Percentiles rank a stretch among this genome's conserved stretches.
These are phyloP conservation scores for Lasaia peninsularis DNA, from an alignment of 1,140 invertebrate species.

Conservation along the genomic window DNA sequence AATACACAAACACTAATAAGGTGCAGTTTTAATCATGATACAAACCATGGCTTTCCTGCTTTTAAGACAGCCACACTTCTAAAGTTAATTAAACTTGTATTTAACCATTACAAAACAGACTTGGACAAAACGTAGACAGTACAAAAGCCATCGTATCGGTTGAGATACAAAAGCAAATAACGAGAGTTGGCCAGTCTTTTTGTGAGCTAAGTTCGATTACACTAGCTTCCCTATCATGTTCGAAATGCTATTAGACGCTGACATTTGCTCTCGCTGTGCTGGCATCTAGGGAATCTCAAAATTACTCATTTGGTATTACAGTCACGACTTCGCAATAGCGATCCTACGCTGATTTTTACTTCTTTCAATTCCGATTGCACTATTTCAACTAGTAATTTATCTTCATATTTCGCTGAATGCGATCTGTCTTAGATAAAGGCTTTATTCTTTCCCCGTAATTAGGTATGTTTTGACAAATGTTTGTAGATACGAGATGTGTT, in stretches of 20 bases:
- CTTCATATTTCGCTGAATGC: constrained; percentile 30
- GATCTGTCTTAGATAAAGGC: neutral
- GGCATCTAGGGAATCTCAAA: constrained; percentile 66
- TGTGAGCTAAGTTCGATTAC: constrained; percentile 51
- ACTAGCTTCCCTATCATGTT: constrained; percentile 47
- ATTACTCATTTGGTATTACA: constrained; percentile 71
- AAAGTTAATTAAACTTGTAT: constrained; percentile 12
- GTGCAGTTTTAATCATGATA: too few relatives aligned
- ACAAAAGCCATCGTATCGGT: constrained; percentile 22
- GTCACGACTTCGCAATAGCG: constrained; percentile 59
- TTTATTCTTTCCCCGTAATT: neutral
- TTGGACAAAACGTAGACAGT: constrained; percentile 7
- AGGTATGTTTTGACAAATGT: neutral
- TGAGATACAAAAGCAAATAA: constrained; percentile 28
- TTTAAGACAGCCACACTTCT: too few relatives aligned
- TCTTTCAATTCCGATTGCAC: constrained; percentile 70
- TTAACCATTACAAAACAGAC: constrained; percentile 1
- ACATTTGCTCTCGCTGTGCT: constrained; percentile 58
- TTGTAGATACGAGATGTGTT: neutral
- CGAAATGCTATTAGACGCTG: constrained; percentile 62
- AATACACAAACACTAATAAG: too few relatives aligned
- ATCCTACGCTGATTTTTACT: constrained; percentile 70
- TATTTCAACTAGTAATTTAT: constrained; percentile 66
- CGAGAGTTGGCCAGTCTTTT: constrained; percentile 33
- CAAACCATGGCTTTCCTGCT: too few relatives aligned